Base-by-base conservation (phyloP, 2,113 vertebrate genomes). In the Alouatta palliata region DNA sequence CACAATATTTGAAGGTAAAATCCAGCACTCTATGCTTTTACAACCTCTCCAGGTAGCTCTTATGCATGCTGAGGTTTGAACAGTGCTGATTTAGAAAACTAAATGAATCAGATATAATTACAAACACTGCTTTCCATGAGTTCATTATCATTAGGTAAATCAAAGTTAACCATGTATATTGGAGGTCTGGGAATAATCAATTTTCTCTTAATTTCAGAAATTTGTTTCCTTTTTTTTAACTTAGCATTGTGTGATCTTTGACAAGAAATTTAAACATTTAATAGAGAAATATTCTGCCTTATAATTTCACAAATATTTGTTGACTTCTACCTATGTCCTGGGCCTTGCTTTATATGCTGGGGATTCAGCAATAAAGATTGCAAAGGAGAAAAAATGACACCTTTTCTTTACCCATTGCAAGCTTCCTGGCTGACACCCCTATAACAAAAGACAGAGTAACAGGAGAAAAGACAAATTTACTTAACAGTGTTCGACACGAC, bases 201-300 rank as follows among this genome's bases (percentile, higher is more conserved):
- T 79, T 35, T 64, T 71, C 10, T 94, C 49, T 75, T 68, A 82
- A 93, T 61, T 91, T 75, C 19, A 8, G 77, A 91, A 90, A 52
- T 16, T 16, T 80, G 70, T 47, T 54, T 49, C 37, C 52, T 52
- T 64, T 25, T 6, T 27, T 54, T 49, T 76, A 76, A 35, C 3
- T 79, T 87, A 79, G 3, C 0, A 30, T 80, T 87, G 66, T 91
- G 54, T 90, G 37, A 1, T 90, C 27, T 87, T 84, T 32, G 56
- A 54, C 20, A 45, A 87, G 83, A 90, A 94, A 61, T 88, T 30
- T 84, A 93, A 95, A 58, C 27, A 79, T 86, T 85, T 6, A 90
- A 10, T 56, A 82, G 27, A 79, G 19, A 30, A 85, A n/a, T 3
- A 66, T 91, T 73, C 19, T 70, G 6, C 35, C 43, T 56, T 75